Conservation (phyloP, 30 jellyfish, hydroid and myxozoan genomes). For the Haliclystus octoradiatus region DNA sequence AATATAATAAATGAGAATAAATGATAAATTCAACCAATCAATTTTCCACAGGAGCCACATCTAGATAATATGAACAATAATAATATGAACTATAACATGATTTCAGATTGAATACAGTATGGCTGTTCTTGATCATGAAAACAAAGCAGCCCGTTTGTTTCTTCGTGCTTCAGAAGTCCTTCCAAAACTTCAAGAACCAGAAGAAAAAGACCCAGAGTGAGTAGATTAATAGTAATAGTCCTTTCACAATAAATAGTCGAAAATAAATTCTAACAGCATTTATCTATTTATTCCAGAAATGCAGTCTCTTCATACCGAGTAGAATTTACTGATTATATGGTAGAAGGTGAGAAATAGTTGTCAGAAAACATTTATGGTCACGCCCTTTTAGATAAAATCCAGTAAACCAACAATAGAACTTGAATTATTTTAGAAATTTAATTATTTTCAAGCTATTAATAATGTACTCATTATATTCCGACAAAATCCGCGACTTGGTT, state of each 20-base stretch:
- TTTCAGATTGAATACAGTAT: slow-evolving; percentile 86
- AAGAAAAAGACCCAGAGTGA: slow-evolving; percentile 79
- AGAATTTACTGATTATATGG: slow-evolving; percentile 98
- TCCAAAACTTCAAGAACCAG: slow-evolving; percentile 71
- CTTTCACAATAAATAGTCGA: not conserved
- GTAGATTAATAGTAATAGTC: not conserved
- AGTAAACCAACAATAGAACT: too few relatives aligned
- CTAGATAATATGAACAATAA: too few relatives aligned
- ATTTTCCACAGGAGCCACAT: slow-evolving; percentile 1
- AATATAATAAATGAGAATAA: not conserved
- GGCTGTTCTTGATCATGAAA: slow-evolving; percentile 59
- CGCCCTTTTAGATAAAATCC: too few relatives aligned
- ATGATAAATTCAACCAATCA: not conserved
- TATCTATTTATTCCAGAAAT: slow-evolving; percentile 16
- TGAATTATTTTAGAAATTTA: too few relatives aligned
- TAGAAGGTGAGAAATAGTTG: slow-evolving; percentile 92
- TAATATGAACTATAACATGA: too few relatives aligned
- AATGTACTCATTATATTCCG: too few relatives aligned
- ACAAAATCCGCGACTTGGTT: too few relatives aligned
- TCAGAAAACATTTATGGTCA: too few relatives aligned
- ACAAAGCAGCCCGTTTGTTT: slow-evolving; percentile 47
- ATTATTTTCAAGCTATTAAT: too few relatives aligned
- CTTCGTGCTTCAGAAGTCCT: slow-evolving; percentile 58
- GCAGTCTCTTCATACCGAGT: slow-evolving; percentile 71
- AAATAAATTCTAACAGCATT: too few relatives aligned